Percentiles rank a stretch among this genome's conserved stretches.
Conservation (phyloP, 2,797 vertebrate genomes). For the Chelon labrosus region DNA sequence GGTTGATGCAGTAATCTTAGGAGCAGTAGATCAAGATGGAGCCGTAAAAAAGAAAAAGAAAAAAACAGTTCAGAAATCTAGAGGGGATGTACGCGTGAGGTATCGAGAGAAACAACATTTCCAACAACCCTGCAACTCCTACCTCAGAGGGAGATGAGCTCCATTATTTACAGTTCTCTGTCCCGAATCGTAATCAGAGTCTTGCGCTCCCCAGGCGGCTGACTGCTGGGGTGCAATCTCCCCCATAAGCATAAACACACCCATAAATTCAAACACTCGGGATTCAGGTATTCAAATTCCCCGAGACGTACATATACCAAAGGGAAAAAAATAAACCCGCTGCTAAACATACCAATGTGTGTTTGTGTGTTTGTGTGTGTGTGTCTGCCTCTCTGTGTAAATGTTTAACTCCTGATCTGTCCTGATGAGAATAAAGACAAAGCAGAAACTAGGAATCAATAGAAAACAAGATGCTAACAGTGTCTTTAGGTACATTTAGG, state of each 20-base stretch:
- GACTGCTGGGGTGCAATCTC: constrained; percentile 80
- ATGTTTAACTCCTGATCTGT: constrained; percentile 31
- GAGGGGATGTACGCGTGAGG: constrained; percentile 56
- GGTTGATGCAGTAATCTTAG: constrained; percentile 64
- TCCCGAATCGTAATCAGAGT: constrained; percentile 83
- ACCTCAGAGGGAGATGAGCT: constrained; percentile 68
- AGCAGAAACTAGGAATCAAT: constrained; percentile 43
- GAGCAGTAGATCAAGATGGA: constrained; percentile 65
- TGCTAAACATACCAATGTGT: constrained; percentile 51
- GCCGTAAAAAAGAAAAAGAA: constrained; percentile 53
- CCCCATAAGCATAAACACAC: constrained; percentile 75
- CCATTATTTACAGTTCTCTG: constrained; percentile 80
- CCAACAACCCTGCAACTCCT: constrained; percentile 55
- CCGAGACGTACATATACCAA: constrained; percentile 41
- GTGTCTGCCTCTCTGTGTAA: constrained; percentile 4
- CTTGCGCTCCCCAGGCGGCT: constrained; percentile 73
- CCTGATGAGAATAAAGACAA: constrained; percentile 41
- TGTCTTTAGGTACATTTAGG: constrained; percentile 36
- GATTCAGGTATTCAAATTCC: constrained; percentile 77
- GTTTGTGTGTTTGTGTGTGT: constrained; percentile 8
- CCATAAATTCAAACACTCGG: constrained; percentile 80
- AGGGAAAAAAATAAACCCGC: constrained; percentile 11
- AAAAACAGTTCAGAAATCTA: constrained; percentile 66
- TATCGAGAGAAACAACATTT: constrained; percentile 58
- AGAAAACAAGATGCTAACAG: constrained; percentile 20